Conservation (phyloP, 2,888 invertebrate species). For the Ennomos quercinarius region DNA sequence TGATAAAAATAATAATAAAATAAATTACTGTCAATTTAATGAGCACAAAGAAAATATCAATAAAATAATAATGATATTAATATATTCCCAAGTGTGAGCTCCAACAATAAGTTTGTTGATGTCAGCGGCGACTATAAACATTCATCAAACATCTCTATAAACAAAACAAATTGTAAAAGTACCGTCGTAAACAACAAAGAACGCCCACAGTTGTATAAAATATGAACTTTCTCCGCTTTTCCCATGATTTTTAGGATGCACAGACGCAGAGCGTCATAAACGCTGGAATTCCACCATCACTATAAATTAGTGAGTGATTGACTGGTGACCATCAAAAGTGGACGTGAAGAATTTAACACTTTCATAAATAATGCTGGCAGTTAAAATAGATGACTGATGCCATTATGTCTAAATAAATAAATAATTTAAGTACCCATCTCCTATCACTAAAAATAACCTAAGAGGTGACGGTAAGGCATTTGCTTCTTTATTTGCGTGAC, state of each 20-base stretch:
- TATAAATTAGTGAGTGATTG: constrained; percentile 45
- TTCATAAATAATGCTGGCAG: constrained; percentile 31
- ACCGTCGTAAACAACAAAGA: constrained; percentile 40
- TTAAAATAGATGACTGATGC: constrained; percentile 12
- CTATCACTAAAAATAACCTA: too few relatives aligned
- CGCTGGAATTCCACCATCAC: constrained; percentile 42
- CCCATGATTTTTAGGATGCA: constrained; percentile 22
- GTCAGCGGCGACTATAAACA: constrained; percentile 24
- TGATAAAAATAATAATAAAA: too few relatives aligned
- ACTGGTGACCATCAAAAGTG: constrained; percentile 40
- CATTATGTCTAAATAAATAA: neutral
- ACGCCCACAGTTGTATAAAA: constrained; percentile 46
- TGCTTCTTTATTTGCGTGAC: too few relatives aligned
- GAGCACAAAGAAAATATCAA: neutral
- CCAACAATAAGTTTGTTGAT: neutral
- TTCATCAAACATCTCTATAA: constrained; percentile 42
- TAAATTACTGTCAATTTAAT: neutral
- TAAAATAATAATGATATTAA: neutral
- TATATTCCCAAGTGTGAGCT: neutral
- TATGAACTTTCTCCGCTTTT: constrained; percentile 42
- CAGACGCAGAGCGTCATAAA: constrained; percentile 44
- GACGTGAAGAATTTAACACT: constrained; percentile 37
- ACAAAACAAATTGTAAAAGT: constrained; percentile 44
- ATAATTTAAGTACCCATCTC: too few relatives aligned
- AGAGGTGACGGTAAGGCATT: too few relatives aligned